Evolutionary conservation across 92 coral and sea anemone genomes (phyloP).

Genomic region (Epizoanthus ramosus): DNA sequence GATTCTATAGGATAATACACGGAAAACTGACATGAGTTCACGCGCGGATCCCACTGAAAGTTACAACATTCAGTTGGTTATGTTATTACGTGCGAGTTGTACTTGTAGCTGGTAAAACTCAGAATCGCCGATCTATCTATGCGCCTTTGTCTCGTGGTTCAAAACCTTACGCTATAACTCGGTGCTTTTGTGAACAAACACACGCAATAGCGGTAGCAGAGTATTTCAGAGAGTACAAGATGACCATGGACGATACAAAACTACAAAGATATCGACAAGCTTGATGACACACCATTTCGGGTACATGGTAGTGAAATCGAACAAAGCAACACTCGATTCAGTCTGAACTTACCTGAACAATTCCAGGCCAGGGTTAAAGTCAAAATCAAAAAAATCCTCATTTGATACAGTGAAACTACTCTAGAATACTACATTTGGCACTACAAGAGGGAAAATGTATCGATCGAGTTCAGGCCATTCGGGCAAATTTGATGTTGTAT

Average conservation of each 20-base stretch:
- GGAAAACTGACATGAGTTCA: neutral
- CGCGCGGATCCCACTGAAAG: slow-evolving; percentile 18
- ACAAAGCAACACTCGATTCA: neutral
- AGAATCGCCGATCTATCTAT: slow-evolving; percentile 12
- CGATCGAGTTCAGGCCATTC: slow-evolving; percentile 40
- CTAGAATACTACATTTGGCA: slow-evolving; percentile 37
- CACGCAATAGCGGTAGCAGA: slow-evolving; percentile 18
- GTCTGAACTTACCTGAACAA: slow-evolving; percentile 26
- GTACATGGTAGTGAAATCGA: neutral
- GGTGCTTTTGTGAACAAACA: neutral
- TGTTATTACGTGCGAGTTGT: slow-evolving; percentile 23
- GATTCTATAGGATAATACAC: slow-evolving; percentile 4
- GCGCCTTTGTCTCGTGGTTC: slow-evolving; percentile 22
- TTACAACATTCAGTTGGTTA: slow-evolving; percentile 24
- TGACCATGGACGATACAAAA: neutral
- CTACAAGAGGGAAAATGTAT: slow-evolving; percentile 23
- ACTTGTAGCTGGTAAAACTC: slow-evolving; percentile 28
- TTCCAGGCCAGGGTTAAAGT: slow-evolving; percentile 23
- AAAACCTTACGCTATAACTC: neutral
- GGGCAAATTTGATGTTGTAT: slow-evolving; percentile 41
- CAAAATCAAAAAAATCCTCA: slow-evolving; percentile 19
- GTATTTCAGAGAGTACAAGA: neutral
- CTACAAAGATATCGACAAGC: neutral
- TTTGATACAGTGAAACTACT: slow-evolving; percentile 18
- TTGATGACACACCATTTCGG: too few species aligned